Conservation (phyloP, 2,113 vertebrate species). For the Serilophus lunatus region DNA sequence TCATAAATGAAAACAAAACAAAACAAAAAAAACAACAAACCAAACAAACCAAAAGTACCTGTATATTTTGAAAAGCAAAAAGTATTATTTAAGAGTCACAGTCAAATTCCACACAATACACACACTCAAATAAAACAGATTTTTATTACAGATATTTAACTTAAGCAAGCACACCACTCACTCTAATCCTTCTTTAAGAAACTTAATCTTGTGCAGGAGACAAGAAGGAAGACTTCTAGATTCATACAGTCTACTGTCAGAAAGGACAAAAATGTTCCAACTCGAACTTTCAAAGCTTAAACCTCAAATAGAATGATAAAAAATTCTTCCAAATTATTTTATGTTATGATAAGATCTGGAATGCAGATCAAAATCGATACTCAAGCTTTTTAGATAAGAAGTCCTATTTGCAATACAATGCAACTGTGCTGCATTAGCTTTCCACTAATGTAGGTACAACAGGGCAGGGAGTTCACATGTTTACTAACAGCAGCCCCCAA, state of each 20-base stretch:
- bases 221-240: not conserved
- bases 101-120: not conserved
- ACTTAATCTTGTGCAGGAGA: not conserved
- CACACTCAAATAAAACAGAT: not conserved
- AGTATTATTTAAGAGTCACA: not conserved
- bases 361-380: not conserved
- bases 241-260: not conserved
- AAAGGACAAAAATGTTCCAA: not conserved
- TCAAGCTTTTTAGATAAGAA: not conserved
- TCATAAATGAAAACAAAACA: not conserved
- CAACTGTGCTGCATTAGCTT: not conserved
- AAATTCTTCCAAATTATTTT: not conserved
- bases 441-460: rapidly evolving
- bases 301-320: not conserved
- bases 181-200: not conserved
- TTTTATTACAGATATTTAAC: not conserved
- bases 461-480: not conserved
- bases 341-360: not conserved
- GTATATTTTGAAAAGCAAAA: not conserved
- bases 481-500: not conserved
- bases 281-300: not conserved
- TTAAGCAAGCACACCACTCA: not conserved
- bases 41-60: not conserved
- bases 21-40: no score
- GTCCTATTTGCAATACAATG: not conserved